These are phyloP conservation scores for Trogon melanurus DNA, from an alignment of 2,113 vertebrate species.

Conservation along the genomic window DNA sequence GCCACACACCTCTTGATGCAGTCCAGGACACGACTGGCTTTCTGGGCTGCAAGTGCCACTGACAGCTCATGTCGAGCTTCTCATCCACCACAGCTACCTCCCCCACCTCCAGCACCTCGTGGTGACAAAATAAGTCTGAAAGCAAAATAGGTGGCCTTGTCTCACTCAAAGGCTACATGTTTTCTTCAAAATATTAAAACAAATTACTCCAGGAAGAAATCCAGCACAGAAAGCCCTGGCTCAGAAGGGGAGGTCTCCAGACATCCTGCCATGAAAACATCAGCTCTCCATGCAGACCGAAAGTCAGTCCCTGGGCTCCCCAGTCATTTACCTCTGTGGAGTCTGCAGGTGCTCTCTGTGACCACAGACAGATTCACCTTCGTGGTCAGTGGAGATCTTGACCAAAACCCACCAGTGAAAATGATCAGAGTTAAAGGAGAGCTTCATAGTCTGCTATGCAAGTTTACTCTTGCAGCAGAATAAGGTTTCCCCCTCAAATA, in stretches of 20 bases:
- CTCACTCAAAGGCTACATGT: no score
- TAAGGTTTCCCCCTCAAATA: background rate
- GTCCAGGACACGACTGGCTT: no score
- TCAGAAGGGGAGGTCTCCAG: background rate
- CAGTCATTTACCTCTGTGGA: background rate
- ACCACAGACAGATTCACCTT: background rate
- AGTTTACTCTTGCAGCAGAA: background rate
- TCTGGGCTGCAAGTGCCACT: no score
- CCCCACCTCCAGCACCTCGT: no score
- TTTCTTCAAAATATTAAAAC: background rate
- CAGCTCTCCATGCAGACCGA: fast-evolving
- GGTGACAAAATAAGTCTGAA: background rate
- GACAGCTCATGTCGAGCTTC: no score
- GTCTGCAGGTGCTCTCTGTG: background rate
- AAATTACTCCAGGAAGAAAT: background rate
- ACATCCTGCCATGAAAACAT: fast-evolving
- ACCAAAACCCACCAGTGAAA: background rate
- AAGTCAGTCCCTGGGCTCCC: background rate
- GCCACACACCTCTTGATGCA: no score
- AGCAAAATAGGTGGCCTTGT: background rate
- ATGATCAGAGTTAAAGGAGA: background rate
- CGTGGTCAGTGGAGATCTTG: background rate
- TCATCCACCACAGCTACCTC: background rate
- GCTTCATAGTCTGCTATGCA: background rate
- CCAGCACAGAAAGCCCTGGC: background rate